These are phyloP conservation scores for Neoarius graeffei DNA, from an alignment of 2,113 vertebrate species.

Conservation along the genomic window DNA sequence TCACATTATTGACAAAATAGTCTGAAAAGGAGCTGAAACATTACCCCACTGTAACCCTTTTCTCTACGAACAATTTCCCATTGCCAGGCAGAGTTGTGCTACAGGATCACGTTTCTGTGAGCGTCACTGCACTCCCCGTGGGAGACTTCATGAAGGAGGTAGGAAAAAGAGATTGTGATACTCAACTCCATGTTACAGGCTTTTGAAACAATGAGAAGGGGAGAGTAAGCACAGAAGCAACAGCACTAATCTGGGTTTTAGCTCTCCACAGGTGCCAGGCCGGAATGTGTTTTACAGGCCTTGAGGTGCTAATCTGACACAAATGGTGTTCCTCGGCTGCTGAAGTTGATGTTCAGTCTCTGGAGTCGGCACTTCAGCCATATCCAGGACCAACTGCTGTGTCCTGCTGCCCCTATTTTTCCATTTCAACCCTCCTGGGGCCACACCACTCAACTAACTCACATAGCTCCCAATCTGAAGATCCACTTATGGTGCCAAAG, in stretches of 20 bases:
- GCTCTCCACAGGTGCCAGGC: conserved; percentile 47
- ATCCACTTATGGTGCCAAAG: background rate
- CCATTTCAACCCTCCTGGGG: conserved; percentile 39
- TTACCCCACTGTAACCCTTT: conserved; percentile 6
- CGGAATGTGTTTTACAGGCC: conserved; percentile 53
- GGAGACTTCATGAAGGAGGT: conserved; percentile 35
- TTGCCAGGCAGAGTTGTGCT: conserved; percentile 26
- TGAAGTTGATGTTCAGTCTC: conserved; percentile 40
- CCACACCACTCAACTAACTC: background rate
- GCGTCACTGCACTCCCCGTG: conserved; percentile 25
- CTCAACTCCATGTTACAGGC: conserved; percentile 26
- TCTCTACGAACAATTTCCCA: conserved; percentile 9
- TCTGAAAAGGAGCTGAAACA: background rate
- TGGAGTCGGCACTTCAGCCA: conserved; percentile 24
- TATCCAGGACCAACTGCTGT: background rate
- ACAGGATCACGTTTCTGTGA: conserved; percentile 41
- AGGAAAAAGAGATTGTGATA: conserved; percentile 24
- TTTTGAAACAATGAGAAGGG: conserved; percentile 46
- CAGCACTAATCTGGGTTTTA: conserved; percentile 49
- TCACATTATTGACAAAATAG: background rate
- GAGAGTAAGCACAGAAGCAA: conserved; percentile 28
- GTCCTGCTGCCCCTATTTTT: background rate
- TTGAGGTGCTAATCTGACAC: conserved; percentile 52
- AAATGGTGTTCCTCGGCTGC: conserved; percentile 41
- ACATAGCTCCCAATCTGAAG: conserved; percentile 1